These are phyloP conservation scores for Alethe castanea DNA, from an alignment of 2,113 vertebrate genomes.

Conservation along the genomic window DNA sequence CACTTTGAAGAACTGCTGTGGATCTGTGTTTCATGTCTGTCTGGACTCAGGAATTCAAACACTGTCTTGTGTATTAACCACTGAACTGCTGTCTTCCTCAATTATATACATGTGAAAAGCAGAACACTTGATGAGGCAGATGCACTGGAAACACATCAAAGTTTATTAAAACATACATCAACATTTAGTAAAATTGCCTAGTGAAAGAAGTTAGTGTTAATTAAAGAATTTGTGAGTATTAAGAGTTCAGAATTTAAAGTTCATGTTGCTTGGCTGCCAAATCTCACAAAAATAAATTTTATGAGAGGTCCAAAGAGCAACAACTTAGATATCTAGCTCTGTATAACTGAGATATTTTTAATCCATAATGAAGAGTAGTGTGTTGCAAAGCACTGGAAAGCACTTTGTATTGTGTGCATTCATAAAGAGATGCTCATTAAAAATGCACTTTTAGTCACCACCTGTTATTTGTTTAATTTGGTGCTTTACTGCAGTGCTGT, in stretches of 20 bases:
- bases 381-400: constrained; percentile 3
- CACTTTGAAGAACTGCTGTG: neutral
- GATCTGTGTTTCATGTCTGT: neutral
- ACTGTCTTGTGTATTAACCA: neutral
- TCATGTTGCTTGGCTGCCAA: neutral
- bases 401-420: neutral
- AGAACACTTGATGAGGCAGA: neutral
- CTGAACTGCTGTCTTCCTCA: neutral
- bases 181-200: neutral
- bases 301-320: neutral
- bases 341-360: neutral
- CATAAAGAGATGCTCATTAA: constrained; percentile 9
- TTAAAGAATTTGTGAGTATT: neutral
- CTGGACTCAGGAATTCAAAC: neutral
- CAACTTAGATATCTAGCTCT: neutral
- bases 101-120: neutral
- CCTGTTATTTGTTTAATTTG: constrained; percentile 50
- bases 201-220: neutral
- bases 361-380: neutral
- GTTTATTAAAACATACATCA: neutral
- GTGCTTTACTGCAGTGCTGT: neutral
- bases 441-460: constrained; percentile 34
- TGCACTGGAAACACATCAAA: constrained; percentile 3
- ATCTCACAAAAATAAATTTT: neutral
- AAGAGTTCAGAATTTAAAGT: neutral